Conservation (phyloP, 2,797 vertebrate genomes). For the Hydrophis major region DNA sequence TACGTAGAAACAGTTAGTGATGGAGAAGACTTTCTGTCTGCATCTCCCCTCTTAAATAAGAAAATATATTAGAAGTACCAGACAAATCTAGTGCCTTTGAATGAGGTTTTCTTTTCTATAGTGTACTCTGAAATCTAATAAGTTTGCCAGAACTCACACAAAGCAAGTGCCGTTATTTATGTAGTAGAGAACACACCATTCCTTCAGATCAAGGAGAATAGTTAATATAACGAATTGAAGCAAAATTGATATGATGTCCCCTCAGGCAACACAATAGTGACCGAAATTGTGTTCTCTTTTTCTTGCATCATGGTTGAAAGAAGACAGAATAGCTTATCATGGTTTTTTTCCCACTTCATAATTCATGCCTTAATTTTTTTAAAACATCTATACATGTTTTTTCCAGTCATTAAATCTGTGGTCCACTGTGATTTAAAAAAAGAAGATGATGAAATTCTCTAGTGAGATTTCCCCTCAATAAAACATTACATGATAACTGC, state of each 20-base stretch:
- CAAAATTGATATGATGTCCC: constrained; percentile 18
- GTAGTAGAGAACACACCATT: not conserved
- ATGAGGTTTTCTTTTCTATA: not conserved
- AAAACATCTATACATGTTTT: not conserved
- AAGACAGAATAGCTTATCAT: not conserved
- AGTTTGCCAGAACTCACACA: not conserved
- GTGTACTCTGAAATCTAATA: not conserved
- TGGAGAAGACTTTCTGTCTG: not conserved
- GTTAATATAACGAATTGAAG: not conserved
- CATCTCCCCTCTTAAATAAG: not conserved
- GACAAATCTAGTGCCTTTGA: not conserved
- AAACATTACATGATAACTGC: not conserved
- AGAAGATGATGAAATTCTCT: not conserved
- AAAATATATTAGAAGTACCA: not conserved
- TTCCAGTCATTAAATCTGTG: not conserved
- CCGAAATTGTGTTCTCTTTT: not conserved
- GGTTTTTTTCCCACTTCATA: too few species aligned
- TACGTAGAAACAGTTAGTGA: not conserved
- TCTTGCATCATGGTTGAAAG: not conserved
- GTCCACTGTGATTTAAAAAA: not conserved
- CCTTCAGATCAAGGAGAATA: not conserved
- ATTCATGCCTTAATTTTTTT: not conserved
- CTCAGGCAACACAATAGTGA: not conserved
- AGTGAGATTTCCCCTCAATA: not conserved
- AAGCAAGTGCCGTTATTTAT: not conserved